Evolutionary conservation across 1,140 invertebrate genomes (phyloP).

Genomic region (Zaprionus africanus): DNA sequence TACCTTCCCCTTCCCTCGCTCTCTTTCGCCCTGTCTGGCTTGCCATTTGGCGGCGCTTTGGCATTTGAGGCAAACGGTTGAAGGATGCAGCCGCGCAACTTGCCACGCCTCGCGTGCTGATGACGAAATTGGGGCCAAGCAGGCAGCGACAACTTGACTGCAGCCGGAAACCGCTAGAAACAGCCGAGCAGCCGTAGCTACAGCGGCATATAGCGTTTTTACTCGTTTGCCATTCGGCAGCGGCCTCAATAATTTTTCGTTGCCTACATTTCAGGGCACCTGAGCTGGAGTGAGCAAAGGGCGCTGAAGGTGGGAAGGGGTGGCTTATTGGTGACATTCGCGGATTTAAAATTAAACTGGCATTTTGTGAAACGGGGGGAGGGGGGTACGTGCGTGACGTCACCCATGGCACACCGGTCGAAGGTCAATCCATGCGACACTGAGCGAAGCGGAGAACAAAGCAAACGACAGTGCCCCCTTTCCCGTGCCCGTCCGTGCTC

Average conservation of each 20-base stretch:
- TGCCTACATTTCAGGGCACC: slow-evolving; percentile 50
- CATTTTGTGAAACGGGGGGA: slow-evolving; percentile 20
- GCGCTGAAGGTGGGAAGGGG: background rate
- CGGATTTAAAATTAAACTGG: slow-evolving; percentile 43
- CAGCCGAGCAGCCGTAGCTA: background rate
- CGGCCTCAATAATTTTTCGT: slow-evolving; percentile 26
- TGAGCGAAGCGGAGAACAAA: slow-evolving; percentile 6
- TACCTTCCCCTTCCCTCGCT: background rate
- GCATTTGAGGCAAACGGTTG: slow-evolving; percentile 67
- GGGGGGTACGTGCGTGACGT: slow-evolving; percentile 36
- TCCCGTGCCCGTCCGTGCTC: background rate
- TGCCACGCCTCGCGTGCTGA: background rate
- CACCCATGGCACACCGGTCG: slow-evolving; percentile 23
- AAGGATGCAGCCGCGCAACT: slow-evolving; percentile 50
- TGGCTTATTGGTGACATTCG: slow-evolving; percentile 32
- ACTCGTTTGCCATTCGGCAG: background rate
- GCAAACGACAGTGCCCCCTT: background rate
- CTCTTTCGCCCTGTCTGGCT: slow-evolving; percentile 8
- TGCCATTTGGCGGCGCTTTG: slow-evolving; percentile 61
- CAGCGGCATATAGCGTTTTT: background rate
- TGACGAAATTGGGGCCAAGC: background rate
- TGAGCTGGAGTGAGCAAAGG: background rate
- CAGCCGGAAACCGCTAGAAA: slow-evolving; percentile 2
- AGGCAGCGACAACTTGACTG: background rate
- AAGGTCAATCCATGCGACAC: slow-evolving; percentile 39